phyloP scores from a whole-genome alignment of 2,888 invertebrate genomes.

The Euplexia lucipara region DNA sequence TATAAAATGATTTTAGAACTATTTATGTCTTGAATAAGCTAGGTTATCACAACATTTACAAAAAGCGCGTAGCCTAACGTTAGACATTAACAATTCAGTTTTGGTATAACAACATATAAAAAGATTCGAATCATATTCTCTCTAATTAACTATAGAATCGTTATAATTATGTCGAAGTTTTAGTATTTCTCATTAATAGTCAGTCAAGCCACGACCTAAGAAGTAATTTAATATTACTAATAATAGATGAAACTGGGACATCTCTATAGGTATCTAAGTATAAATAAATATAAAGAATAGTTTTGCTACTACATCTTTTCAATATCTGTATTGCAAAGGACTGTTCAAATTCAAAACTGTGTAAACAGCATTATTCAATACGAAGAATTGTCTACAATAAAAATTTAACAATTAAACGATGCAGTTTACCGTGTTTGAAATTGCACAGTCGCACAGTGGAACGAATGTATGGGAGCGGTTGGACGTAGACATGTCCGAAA shows the following conservation, averaged over 20 bases:
- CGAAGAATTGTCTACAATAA: constrained; percentile 47
- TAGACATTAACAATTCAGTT: constrained; percentile 76
- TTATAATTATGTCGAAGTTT: constrained; percentile 66
- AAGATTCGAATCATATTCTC: constrained; percentile 84
- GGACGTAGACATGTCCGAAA: too few relatives aligned
- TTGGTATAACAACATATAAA: constrained; percentile 82
- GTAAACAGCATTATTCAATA: constrained; percentile 47
- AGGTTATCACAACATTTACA: constrained; percentile 79
- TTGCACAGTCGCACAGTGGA: too few relatives aligned
- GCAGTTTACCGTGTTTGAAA: constrained; percentile 30
- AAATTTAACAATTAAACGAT: constrained; percentile 46
- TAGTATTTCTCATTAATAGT: constrained; percentile 71
- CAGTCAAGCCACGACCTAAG: constrained; percentile 75
- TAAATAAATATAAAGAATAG: constrained; percentile 61
- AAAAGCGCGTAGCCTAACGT: constrained; percentile 74
- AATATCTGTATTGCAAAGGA: constrained; percentile 54
- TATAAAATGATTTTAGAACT: constrained; percentile 56
- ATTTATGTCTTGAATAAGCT: constrained; percentile 65
- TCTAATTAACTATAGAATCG: constrained; percentile 72
- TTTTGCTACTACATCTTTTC: constrained; percentile 57
- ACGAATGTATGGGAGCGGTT: too few relatives aligned
- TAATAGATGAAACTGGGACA: constrained; percentile 63
- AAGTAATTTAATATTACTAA: constrained; percentile 64
- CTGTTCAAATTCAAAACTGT: constrained; percentile 47
- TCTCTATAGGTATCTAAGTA: constrained; percentile 22